Base-by-base conservation (phyloP, 2,113 vertebrate species). In the Chaetorhynchus papuensis region DNA sequence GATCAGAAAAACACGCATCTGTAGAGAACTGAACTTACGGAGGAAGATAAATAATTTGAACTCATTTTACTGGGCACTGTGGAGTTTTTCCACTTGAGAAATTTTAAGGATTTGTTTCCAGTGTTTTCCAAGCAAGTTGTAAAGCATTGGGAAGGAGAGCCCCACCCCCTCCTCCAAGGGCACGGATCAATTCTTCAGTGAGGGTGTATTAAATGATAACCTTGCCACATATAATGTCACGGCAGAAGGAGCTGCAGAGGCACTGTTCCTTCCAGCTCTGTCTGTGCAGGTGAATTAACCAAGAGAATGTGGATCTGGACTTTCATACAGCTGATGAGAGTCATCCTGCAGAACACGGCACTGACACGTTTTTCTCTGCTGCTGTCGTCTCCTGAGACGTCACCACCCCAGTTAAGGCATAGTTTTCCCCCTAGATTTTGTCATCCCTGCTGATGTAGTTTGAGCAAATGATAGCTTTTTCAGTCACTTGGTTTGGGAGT, bases 171-270 rank as follows among this genome's bases (percentile, higher is more conserved):
- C 22, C n/a, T 35, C 26, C 47, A 52, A 93, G 78, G 87, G 87
- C 92, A 78, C 89, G 94, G 97, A 98, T 98, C 97, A 97, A 19
- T 94, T 92, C 80, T 63, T 89, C 92, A 92, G 85, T 76, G 77
- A 83, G 3, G 31, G 88, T 92, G 37, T 86, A 88, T 97, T 92
- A 96, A 96, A 87, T 85, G 84, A 97, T 97, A 97, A 97, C 96
- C 97, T 97, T 98, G 97, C 97, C 96, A 80, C 59, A 88, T 93
- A 95, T 98, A 96, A 96, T 97, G 97, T 97, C 95, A 96, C 37
- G 15, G 91, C 81, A 87, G 94, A 95, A 97, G 95, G 91, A 94
- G 95, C 91, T 93, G 94, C 85, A 89, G 90, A 94, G 87, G 68
- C 74, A 76, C 94, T 63, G 69, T 64, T 89, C 95, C 91, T 93